Base-by-base conservation (phyloP, 2,113 vertebrate species). In the Chaetura pelagica region DNA sequence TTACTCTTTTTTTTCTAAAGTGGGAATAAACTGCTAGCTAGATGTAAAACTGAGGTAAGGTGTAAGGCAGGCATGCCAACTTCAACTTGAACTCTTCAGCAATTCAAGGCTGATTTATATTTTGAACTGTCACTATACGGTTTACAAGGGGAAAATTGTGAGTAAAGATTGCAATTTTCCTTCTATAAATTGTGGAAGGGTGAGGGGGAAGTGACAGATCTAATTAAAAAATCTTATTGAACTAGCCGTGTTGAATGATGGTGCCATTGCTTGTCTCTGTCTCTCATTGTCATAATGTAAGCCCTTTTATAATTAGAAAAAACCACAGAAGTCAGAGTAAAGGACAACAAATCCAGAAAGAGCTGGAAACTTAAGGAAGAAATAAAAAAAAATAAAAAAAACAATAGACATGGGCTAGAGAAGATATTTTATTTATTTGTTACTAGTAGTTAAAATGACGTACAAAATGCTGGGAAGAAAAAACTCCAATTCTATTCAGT, bases 401-500 rank as follows among this genome's bases (percentile, higher is more conserved):
- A 96, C 71, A 95, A 92, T 95, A 94, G 83, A 66, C 93, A 82
- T 90, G 75, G 86, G 35, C 94, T 96, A 66, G 66, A 97, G 96
- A 97, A 96, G 94, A 96, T 92, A 90, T 92, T 97, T 97, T 94
- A 97, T 97, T 98, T 98, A 98, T 97, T 98, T 97, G 90, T 94
- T 98, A 96, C 84, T 97, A 95, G 95, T 97, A 97, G 94, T 98
- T 97, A 97, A 98, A 92, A 85, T 97, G 95, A 97, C 68, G 96
- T 95, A 97, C 97, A 98, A 97, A 96, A 98, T 97, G 96, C 97
- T 95, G 97, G 94, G 91, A 97, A 96, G 90, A 96, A 96, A 97
- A 98, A 94, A 92, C 86, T 97, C 97, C 94, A 97, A 98, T 97
- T 97, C 94, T 96, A 94, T 93, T 97, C 96, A 97, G 89, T 98